phyloP scores from a whole-genome alignment of 2,113 vertebrate species.

The Salminus brasiliensis region DNA sequence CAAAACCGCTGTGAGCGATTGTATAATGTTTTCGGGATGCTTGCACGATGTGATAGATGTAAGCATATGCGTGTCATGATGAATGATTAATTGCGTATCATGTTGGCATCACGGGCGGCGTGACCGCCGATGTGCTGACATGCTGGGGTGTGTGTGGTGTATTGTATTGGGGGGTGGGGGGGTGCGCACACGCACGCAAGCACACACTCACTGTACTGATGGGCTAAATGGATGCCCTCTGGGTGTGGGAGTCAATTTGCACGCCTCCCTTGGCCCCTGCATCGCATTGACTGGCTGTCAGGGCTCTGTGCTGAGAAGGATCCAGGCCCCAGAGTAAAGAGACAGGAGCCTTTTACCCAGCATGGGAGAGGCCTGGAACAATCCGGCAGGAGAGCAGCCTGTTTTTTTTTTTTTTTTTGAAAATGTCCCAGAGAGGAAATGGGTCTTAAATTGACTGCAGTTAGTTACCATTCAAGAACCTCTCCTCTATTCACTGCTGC shows the following conservation, averaged over 20 bases:
- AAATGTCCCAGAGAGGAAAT: slow-evolving; percentile 60
- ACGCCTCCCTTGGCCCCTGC: slow-evolving; percentile 41
- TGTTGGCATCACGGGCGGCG: slow-evolving; percentile 45
- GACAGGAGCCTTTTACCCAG: slow-evolving; percentile 43
- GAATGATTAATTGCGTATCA: slow-evolving; percentile 59
- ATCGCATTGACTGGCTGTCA: slow-evolving; percentile 50
- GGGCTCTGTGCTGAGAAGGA: slow-evolving; percentile 31
- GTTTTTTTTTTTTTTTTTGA: slow-evolving; percentile 34
- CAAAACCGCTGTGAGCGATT: neutral
- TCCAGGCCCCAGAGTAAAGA: slow-evolving; percentile 27
- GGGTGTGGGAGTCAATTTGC: slow-evolving; percentile 51
- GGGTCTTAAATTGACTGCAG: slow-evolving; percentile 64
- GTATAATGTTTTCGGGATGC: slow-evolving; percentile 13
- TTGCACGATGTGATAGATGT: slow-evolving; percentile 22
- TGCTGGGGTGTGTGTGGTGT: neutral
- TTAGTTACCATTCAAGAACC: slow-evolving; percentile 63
- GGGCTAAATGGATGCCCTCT: slow-evolving; percentile 57
- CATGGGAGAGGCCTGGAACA: slow-evolving; percentile 38
- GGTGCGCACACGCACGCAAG: slow-evolving; percentile 12
- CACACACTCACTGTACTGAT: slow-evolving; percentile 33
- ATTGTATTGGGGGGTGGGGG: no score
- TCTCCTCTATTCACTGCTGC: slow-evolving; percentile 48
- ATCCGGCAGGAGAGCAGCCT: slow-evolving; percentile 37
- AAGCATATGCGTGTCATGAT: slow-evolving; percentile 51
- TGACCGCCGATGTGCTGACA: slow-evolving; percentile 40